phyloP scores from a whole-genome alignment of 1,140 invertebrate species.

The Lucilia cuprina region DNA sequence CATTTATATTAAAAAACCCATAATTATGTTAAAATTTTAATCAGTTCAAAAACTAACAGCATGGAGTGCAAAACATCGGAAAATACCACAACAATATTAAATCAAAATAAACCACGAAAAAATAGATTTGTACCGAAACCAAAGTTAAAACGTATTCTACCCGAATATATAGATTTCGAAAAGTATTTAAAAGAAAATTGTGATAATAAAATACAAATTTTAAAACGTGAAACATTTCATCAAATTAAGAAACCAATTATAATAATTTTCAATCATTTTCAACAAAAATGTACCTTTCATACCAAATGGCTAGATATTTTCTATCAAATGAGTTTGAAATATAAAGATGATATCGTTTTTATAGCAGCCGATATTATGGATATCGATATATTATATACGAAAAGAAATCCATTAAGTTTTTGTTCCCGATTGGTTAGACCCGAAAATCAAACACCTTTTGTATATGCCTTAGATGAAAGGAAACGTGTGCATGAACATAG shows the following conservation, averaged over 20 bases:
- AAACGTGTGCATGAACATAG: background rate
- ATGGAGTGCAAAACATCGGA: too few species aligned
- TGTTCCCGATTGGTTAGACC: background rate
- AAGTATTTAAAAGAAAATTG: background rate
- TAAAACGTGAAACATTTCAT: background rate
- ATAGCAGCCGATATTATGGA: background rate
- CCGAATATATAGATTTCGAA: background rate
- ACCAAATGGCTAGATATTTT: background rate
- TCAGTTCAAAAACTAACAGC: too few species aligned
- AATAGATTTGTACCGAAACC: too few species aligned
- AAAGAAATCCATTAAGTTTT: background rate
- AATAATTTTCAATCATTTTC: background rate
- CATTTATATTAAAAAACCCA: too few species aligned
- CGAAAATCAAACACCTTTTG: background rate
- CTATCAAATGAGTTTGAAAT: background rate
- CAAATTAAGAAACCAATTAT: background rate
- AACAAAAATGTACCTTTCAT: background rate
- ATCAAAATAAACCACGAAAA: too few species aligned
- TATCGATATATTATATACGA: background rate
- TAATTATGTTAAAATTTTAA: too few species aligned
- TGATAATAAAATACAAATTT: background rate
- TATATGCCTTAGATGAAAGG: background rate
- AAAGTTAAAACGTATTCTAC: background rate
- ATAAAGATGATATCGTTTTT: background rate
- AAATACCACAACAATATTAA: too few species aligned